Evolutionary conservation across 2,113 vertebrate genomes (phyloP).

Genomic region (Phodopus roborovskii): DNA sequence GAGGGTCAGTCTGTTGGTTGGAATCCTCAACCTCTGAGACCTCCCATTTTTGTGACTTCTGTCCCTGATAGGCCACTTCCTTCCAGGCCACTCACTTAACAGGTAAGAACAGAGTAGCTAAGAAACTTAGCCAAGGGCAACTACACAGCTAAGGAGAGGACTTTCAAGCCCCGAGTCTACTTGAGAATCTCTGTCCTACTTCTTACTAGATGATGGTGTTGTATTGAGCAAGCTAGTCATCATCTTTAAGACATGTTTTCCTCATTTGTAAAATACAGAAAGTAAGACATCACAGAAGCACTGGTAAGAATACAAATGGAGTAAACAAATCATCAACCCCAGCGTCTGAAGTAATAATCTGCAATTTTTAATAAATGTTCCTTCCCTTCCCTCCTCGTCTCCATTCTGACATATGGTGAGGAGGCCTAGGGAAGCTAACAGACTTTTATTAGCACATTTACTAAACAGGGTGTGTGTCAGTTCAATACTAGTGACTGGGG

Average conservation of each 20-base stretch:
- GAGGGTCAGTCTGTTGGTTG: fast-evolving
- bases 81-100: not conserved
- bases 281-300: not conserved
- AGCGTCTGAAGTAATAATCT: not conserved
- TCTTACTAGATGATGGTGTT: not conserved
- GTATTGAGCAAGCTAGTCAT: not conserved
- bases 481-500: not conserved
- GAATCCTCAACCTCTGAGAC: not conserved
- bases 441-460: not conserved
- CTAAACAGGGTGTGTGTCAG: slow-evolving; percentile 6
- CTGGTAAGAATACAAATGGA: not conserved
- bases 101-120: not conserved
- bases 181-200: not conserved
- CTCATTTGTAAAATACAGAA: not conserved
- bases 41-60: not conserved
- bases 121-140: not conserved
- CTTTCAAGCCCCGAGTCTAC: not conserved
- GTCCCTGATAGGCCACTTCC: too few species aligned
- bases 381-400: not conserved
- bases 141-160: not conserved
- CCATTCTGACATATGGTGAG: slow-evolving; percentile 1
- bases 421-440: not conserved
- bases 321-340: not conserved
- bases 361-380: not conserved
- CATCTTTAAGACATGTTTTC: not conserved